phyloP scores from a whole-genome alignment of 2,797 vertebrate genomes.

The Eurystomus glaucurus region DNA sequence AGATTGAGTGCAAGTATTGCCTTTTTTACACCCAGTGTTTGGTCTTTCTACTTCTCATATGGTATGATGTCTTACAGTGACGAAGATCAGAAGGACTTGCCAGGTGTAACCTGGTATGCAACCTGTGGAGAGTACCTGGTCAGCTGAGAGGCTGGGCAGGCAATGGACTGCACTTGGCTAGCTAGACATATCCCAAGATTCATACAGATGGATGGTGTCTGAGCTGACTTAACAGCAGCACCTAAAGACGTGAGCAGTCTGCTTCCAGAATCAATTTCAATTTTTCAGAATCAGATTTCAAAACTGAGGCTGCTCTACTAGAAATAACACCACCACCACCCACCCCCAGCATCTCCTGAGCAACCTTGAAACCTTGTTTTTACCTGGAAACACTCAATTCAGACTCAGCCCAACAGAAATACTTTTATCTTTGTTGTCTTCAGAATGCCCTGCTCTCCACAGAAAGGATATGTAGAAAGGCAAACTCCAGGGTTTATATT shows the following conservation, averaged over 20 bases:
- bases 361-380: neutral
- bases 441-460: neutral
- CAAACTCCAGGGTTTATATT: neutral
- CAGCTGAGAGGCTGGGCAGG: neutral
- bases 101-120: neutral
- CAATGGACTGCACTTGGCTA: neutral
- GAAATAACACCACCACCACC: neutral
- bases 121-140: neutral
- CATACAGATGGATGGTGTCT: rapidly evolving
- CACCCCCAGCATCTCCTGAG: neutral
- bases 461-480: neutral
- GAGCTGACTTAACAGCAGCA: neutral
- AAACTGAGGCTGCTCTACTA: neutral
- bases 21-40: neutral
- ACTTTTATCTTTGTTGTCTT: neutral
- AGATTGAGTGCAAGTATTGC: neutral
- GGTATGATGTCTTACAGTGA: neutral
- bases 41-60: neutral
- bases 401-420: neutral
- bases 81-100: neutral
- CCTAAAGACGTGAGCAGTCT: neutral
- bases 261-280: neutral
- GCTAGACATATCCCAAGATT: neutral
- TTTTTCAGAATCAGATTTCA: neutral
- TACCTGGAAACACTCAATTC: neutral